Conservation (phyloP, 1,140 invertebrate species). For the Leptinotarsa undecemlineata region DNA sequence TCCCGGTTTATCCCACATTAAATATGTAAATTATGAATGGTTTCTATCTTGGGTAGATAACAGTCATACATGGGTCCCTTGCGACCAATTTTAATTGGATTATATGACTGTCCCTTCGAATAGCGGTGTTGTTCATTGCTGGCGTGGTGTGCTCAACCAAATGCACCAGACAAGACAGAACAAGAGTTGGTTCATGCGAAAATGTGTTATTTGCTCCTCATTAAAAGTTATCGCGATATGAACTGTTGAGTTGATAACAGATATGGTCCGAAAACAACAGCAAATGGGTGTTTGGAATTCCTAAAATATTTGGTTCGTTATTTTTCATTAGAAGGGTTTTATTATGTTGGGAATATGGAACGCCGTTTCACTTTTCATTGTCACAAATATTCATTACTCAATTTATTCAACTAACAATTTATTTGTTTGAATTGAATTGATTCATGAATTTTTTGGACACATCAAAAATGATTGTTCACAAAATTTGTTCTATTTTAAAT, state of each 20-base stretch:
- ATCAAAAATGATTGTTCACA: too few species aligned
- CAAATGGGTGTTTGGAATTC: too few species aligned
- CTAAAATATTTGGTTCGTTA: too few species aligned
- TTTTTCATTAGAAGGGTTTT: too few species aligned
- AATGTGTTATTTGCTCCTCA: neutral
- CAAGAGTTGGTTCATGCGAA: neutral
- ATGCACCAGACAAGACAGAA: neutral
- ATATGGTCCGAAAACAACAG: too few species aligned
- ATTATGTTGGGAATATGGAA: too few species aligned
- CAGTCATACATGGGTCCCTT: constrained; percentile 48
- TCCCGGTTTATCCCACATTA: constrained; percentile 43
- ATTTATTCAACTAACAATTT: too few species aligned
- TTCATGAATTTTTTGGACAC: too few species aligned
- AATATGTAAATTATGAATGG: constrained; percentile 52
- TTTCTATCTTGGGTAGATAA: constrained; percentile 50
- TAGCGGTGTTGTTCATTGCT: constrained; percentile 5
- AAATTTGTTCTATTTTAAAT: too few species aligned
- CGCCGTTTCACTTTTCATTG: too few species aligned
- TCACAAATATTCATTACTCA: too few species aligned
- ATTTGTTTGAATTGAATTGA: too few species aligned
- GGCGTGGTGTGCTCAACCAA: neutral
- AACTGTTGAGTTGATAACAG: neutral
- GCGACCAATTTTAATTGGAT: constrained; percentile 53
- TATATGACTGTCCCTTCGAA: constrained; percentile 44
- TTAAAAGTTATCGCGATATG: neutral